Evolutionary conservation across 2,888 invertebrate species (phyloP).

Genomic region (Drosophila anceps): DNA sequence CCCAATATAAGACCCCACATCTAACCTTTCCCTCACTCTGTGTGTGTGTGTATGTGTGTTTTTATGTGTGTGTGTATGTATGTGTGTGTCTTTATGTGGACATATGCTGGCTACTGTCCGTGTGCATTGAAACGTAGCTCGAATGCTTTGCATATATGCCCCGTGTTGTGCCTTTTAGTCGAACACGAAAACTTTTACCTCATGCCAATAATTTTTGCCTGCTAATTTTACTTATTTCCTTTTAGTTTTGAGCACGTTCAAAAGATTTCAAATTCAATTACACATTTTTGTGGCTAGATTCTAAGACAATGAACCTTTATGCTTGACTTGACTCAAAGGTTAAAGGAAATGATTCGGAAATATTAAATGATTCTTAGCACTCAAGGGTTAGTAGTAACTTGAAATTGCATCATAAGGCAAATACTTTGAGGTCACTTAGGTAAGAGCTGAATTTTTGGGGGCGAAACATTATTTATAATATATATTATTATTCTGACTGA

Average conservation of each 20-base stretch:
- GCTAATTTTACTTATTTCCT: conserved; percentile 65
- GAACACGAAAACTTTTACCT: conserved; percentile 29
- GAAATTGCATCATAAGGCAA: background rate
- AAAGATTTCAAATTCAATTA: conserved; percentile 60
- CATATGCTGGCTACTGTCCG: conserved; percentile 40
- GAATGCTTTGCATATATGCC: conserved; percentile 38
- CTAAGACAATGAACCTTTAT: conserved; percentile 18
- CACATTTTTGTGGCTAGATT: conserved; percentile 55
- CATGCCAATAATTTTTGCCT: conserved; percentile 39
- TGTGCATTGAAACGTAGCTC: conserved; percentile 57
- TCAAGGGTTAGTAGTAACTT: background rate
- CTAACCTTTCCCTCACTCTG: background rate
- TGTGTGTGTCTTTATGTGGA: conserved; percentile 42
- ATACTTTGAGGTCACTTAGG: background rate
- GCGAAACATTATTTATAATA: background rate
- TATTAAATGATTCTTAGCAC: background rate
- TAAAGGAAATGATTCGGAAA: conserved; percentile 32
- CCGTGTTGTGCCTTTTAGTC: conserved; percentile 3
- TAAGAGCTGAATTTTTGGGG: background rate
- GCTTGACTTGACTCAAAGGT: conserved; percentile 28
- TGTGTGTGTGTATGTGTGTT: conserved; percentile 26
- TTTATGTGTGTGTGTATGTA: conserved; percentile 45
- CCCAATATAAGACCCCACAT: conserved; percentile 1
- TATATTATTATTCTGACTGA: background rate
- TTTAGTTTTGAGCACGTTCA: conserved; percentile 42